phyloP scores from a whole-genome alignment of 2,797 vertebrate genomes.

The Gadopsis bispinosus region DNA sequence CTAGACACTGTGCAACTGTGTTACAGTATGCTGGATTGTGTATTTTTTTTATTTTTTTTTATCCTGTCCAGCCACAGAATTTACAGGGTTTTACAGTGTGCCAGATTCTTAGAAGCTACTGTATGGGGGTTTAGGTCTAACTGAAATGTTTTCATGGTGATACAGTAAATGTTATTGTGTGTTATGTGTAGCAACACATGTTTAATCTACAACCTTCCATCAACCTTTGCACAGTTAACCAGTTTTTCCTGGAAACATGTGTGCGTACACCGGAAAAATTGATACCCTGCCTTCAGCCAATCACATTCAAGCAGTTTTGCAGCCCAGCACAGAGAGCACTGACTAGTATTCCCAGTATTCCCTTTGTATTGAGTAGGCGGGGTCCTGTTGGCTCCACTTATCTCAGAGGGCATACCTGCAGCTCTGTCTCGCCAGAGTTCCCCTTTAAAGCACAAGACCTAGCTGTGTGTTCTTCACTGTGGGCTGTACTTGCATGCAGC shows the following conservation, averaged over 20 bases:
- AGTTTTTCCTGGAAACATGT: conserved; percentile 64
- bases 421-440: conserved; percentile 22
- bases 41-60: conserved; percentile 10
- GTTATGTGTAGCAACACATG: conserved; percentile 33
- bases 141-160: conserved; percentile 22
- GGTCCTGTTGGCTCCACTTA: conserved; percentile 60
- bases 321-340: not conserved
- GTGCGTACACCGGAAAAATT: conserved; percentile 46
- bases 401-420: conserved; percentile 69
- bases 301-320: conserved; percentile 26
- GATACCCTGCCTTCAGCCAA: conserved; percentile 18
- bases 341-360: conserved; percentile 56
- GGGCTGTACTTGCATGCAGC: not conserved
- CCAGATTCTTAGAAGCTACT: conserved; percentile 43
- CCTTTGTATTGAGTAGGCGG: conserved; percentile 60
- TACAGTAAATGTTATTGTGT: conserved; percentile 14
- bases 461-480: conserved; percentile 19
- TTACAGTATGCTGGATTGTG: conserved; percentile 51
- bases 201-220: conserved; percentile 54
- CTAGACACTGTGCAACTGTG: conserved; percentile 73
- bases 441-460: conserved; percentile 22
- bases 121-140: conserved; percentile 27
- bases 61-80: conserved; percentile 36
- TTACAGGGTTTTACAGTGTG: conserved; percentile 42
- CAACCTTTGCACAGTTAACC: conserved; percentile 39